Conservation (phyloP, 2,113 vertebrate species). For the Tringa solitaria region DNA sequence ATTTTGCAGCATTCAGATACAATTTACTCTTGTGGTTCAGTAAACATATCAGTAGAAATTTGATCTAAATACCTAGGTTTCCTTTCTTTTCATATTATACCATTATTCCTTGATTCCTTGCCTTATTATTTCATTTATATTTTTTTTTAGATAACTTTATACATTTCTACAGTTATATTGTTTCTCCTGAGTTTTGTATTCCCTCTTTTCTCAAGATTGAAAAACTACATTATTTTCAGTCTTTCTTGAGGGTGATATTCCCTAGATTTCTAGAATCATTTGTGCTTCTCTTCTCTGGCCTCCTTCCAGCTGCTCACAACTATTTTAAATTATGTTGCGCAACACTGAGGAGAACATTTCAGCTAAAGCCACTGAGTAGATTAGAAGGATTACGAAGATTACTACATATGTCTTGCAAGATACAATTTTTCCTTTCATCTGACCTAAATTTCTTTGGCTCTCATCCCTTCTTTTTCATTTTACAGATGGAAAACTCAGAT, state of each 20-base stretch:
- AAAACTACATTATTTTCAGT: not conserved
- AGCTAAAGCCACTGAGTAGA: not conserved
- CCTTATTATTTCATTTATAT: not conserved
- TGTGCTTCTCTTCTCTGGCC: not conserved
- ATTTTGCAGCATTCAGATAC: not conserved
- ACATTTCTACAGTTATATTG: not conserved
- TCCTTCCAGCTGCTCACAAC: not conserved
- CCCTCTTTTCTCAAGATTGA: not conserved
- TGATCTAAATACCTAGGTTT: not conserved
- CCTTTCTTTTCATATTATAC: not conserved
- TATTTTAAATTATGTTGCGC: not conserved
- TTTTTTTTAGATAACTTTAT: accelerated
- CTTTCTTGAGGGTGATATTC: not conserved
- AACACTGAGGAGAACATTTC: not conserved
- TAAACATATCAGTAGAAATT: not conserved
- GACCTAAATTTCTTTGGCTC: constrained; percentile 10
- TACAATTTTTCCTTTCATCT: constrained; percentile 2
- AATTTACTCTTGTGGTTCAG: not conserved
- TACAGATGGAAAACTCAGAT: not conserved
- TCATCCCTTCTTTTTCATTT: not conserved
- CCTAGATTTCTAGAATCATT: not conserved
- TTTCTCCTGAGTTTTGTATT: not conserved
- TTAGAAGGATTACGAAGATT: constrained; percentile 30
- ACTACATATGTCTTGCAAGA: not conserved
- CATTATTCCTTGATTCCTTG: not conserved